phyloP scores from a whole-genome alignment of 2,113 vertebrate genomes.

The Antechinus stuartii region DNA sequence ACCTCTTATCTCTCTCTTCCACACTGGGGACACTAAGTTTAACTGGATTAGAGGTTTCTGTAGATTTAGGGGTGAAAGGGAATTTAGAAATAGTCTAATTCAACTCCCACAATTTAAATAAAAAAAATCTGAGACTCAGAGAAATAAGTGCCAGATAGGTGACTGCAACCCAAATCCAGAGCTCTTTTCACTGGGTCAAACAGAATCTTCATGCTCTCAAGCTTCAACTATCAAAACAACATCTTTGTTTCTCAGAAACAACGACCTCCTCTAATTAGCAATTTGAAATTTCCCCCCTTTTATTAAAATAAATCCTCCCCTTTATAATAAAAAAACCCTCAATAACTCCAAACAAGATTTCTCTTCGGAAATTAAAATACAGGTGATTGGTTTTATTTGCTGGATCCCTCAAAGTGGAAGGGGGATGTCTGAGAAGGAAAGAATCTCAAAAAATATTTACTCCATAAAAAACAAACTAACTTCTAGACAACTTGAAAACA shows the following conservation, averaged over 20 bases:
- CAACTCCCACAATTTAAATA: background rate
- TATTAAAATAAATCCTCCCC: too few relatives aligned
- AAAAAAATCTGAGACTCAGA: background rate
- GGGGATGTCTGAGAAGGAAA: too few relatives aligned
- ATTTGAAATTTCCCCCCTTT: conserved; percentile 66
- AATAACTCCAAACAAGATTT: conserved; percentile 28
- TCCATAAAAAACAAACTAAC: background rate
- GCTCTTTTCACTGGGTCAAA: background rate
- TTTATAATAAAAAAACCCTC: background rate
- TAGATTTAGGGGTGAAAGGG: background rate
- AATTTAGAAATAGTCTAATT: background rate
- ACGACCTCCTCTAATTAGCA: conserved; percentile 50
- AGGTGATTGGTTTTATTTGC: conserved; percentile 57
- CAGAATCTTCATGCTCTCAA: background rate
- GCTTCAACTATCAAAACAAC: background rate
- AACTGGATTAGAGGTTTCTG: background rate
- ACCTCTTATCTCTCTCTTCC: background rate
- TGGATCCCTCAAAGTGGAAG: conserved; percentile 19
- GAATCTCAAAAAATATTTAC: background rate
- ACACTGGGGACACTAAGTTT: background rate
- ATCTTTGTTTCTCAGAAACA: conserved; percentile 4
- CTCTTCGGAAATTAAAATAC: conserved; percentile 33
- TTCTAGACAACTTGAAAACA: background rate
- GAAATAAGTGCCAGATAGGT: background rate
- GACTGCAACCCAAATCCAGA: background rate